Conservation (phyloP, 2,113 vertebrate species). For the Passer montanus region DNA sequence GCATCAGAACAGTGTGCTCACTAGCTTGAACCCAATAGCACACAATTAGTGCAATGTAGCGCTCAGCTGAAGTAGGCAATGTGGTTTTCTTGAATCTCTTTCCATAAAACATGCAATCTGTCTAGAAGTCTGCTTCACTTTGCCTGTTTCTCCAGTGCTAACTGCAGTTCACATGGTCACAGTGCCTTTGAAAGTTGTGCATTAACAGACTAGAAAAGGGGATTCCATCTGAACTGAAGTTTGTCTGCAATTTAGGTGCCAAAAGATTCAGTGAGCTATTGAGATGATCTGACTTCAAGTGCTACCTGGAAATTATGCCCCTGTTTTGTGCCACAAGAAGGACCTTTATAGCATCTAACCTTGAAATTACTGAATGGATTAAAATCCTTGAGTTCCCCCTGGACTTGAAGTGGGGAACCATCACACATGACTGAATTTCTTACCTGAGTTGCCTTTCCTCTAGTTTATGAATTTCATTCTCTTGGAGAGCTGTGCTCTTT, state of each 20-base stretch:
- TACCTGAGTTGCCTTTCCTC: background rate
- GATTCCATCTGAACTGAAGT: background rate
- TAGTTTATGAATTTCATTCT: background rate
- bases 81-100: background rate
- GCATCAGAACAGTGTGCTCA: background rate
- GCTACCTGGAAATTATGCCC: background rate
- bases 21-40: background rate
- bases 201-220: background rate
- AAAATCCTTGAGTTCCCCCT: background rate
- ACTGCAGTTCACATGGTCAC: background rate
- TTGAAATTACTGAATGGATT: background rate
- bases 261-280: background rate
- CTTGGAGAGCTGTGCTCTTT: background rate
- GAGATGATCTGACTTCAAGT: background rate
- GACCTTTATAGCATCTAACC: background rate
- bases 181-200: background rate
- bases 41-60: background rate
- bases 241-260: background rate
- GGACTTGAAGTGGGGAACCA: background rate
- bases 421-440: background rate
- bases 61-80: fast-evolving
- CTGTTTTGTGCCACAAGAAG: background rate
- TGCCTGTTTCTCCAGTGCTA: background rate
- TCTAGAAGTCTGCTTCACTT: background rate
- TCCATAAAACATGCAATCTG: background rate